These are phyloP conservation scores for Phlogophora meticulosa DNA, from an alignment of 2,888 invertebrate genomes.

Conservation along the genomic window DNA sequence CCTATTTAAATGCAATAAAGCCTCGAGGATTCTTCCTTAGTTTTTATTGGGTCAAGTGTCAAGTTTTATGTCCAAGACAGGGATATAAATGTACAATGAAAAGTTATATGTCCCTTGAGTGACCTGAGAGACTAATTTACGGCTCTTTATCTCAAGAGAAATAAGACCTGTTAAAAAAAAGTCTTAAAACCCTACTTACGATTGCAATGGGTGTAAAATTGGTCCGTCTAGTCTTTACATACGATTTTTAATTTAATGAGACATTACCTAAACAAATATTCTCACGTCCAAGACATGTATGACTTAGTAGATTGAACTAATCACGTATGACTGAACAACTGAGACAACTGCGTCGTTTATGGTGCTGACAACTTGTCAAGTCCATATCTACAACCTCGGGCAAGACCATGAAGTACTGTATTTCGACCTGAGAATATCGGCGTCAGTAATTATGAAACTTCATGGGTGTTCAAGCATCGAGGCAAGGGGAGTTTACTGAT, in stretches of 20 bases:
- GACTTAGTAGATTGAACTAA: neutral
- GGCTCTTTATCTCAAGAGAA: neutral
- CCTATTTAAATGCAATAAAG: slow-evolving; percentile 56
- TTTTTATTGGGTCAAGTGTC: slow-evolving; percentile 54
- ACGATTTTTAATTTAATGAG: neutral
- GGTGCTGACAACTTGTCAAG: slow-evolving; percentile 32
- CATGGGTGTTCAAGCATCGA: neutral
- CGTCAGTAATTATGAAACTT: slow-evolving; percentile 26
- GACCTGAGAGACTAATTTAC: slow-evolving; percentile 30
- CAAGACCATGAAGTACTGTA: slow-evolving; percentile 17
- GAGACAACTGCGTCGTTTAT: neutral
- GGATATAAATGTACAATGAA: slow-evolving; percentile 24
- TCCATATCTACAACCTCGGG: neutral
- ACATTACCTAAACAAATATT: neutral
- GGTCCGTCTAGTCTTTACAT: neutral
- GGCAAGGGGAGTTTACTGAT: neutral
- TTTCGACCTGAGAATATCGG: neutral
- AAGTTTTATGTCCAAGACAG: slow-evolving; percentile 39
- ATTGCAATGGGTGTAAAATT: neutral
- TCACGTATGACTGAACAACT: slow-evolving; percentile 7
- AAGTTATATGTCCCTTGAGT: slow-evolving; percentile 19
- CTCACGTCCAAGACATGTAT: neutral
- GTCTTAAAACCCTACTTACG: neutral
- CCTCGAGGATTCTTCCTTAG: slow-evolving; percentile 27
- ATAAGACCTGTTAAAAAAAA: neutral